A percentile compares a stretch with the other conserved stretches of the same genome.
Conservation (phyloP, 2,888 invertebrate genomes). For the Lysandra bellargus region DNA sequence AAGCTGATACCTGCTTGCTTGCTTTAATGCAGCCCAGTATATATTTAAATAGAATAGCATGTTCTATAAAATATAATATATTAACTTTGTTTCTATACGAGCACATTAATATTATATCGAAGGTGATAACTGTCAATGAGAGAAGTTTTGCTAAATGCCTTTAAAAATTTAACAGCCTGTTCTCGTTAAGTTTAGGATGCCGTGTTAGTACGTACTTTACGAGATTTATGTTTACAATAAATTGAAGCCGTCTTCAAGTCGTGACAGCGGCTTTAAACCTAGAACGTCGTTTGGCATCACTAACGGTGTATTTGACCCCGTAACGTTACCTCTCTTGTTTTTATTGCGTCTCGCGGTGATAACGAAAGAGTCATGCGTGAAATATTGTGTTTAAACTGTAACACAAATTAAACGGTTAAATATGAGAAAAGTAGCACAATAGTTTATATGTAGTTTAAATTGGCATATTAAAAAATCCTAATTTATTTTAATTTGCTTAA, state of each 20-base stretch:
- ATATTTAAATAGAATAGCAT: no score
- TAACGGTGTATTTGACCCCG: constrained; percentile 39
- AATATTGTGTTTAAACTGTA: neutral
- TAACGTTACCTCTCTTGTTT: constrained; percentile 31
- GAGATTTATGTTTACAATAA: constrained; percentile 21
- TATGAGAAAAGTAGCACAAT: neutral
- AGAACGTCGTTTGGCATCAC: constrained; percentile 36
- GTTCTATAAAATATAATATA: no score
- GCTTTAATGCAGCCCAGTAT: no score
- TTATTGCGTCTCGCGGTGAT: neutral
- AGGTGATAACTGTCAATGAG: neutral
- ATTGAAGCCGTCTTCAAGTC: constrained; percentile 31
- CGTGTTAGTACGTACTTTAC: neutral
- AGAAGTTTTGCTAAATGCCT: neutral
- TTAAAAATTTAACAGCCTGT: neutral
- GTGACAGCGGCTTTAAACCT: constrained; percentile 34
- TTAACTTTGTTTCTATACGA: no score
- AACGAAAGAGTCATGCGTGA: neutral
- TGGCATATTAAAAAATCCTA: neutral
- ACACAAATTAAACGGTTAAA: neutral
- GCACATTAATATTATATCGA: no score
- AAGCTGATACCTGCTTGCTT: no score
- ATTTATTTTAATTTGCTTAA: constrained; percentile 13
- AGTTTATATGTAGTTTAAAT: neutral
- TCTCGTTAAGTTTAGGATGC: neutral